Evolutionary conservation across 2,888 invertebrate species (phyloP).

Genomic region (Zonitis immaculata): DNA sequence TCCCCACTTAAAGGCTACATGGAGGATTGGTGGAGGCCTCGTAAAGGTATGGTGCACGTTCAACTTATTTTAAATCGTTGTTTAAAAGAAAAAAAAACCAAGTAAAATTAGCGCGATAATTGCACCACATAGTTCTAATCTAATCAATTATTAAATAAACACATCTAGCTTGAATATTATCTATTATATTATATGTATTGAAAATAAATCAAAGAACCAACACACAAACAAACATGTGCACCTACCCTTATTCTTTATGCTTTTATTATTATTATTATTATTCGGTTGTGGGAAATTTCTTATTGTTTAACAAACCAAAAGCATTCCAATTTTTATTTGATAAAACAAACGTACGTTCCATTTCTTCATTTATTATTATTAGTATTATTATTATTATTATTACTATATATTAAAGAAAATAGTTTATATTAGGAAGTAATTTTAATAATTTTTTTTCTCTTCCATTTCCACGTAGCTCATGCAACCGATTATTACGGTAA

Average conservation of each 20-base stretch:
- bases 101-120: constrained; percentile 6
- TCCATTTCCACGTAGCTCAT: constrained; percentile 66
- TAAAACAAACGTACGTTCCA: constrained; percentile 21
- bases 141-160: background rate
- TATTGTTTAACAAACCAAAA: background rate
- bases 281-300: constrained; percentile 12
- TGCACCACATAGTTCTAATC: constrained; percentile 7
- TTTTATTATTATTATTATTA: constrained; percentile 7
- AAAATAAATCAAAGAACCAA: background rate
- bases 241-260: constrained; percentile 16
- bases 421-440: background rate
- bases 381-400: constrained; percentile 5
- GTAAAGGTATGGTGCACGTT: constrained; percentile 68
- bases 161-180: background rate
- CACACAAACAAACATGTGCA: constrained; percentile 22
- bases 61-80: background rate
- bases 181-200: background rate
- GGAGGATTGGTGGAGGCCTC: constrained; percentile 97
- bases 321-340: constrained; percentile 3
- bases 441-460: constrained; percentile 42
- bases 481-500: constrained; percentile 99
- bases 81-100: too few relatives aligned
- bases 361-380: constrained; percentile 8
- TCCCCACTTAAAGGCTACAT: constrained; percentile 94
- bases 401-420: constrained; percentile 3